Percentiles rank a stretch among this genome's conserved stretches.
phyloP scores from a whole-genome alignment of 2,797 vertebrate genomes.

The Intellagama lesueurii region DNA sequence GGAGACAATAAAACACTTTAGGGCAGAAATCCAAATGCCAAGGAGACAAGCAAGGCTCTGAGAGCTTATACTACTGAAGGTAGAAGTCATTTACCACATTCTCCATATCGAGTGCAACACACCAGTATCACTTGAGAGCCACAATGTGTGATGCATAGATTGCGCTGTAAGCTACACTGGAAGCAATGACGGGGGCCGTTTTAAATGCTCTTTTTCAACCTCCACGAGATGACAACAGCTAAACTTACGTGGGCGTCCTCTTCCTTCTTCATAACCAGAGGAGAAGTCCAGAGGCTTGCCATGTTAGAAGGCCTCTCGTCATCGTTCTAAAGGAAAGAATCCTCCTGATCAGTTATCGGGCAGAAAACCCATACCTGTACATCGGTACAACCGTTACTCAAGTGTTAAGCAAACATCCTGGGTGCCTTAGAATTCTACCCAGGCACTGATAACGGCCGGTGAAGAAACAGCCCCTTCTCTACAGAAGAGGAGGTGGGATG shows the following conservation, averaged over 20 bases:
- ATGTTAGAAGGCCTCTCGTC: conserved; percentile 83
- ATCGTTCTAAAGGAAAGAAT: conserved; percentile 66
- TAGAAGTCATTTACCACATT: neutral
- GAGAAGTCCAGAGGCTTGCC: conserved; percentile 91
- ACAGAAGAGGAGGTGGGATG: fast-evolving
- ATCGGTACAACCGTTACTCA: neutral
- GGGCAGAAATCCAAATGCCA: neutral
- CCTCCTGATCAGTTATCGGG: neutral
- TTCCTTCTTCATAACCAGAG: conserved; percentile 82
- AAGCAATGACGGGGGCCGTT: neutral
- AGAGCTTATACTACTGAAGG: neutral
- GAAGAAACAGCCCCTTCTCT: no score
- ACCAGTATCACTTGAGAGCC: neutral
- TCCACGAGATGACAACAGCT: fast-evolving
- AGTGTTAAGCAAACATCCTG: no score
- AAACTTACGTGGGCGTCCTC: conserved; percentile 68
- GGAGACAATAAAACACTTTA: no score
- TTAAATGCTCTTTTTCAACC: fast-evolving
- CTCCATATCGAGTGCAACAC: neutral
- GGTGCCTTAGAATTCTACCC: neutral
- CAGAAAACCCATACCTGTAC: neutral
- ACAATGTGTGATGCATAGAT: no score
- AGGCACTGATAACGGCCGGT: no score
- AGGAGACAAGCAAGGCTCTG: no score
- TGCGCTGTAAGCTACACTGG: neutral